Base-by-base conservation (phyloP, 2,797 vertebrate genomes). In the Chelidonichthys spinosus region DNA sequence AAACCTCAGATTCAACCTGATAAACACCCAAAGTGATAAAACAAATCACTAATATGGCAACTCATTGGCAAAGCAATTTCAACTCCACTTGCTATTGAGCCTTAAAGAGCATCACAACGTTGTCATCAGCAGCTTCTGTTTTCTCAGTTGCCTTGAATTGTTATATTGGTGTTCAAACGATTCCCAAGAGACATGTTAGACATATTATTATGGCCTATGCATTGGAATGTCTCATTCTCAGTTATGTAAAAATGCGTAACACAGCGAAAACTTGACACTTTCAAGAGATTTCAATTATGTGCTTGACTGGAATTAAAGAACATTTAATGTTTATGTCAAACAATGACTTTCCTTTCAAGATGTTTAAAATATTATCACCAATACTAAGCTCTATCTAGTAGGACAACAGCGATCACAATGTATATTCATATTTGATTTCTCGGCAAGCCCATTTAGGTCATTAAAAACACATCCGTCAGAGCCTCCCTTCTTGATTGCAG, bases 381-480 rank as follows among this genome's bases (percentile, higher is more conserved):
- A 83, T 81, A 69, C n/a, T 71, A 7, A 11, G 40, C 65, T 70
- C 59, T 52, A n/a, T 81, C 72, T 67, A 25, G 62, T 33, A 39
- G 44, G 44, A 80, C 61, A 82, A 70, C 79, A 82, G 72, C 36
- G n/a, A 56, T 68, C 43, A 55, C 67, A 63, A 79, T 85, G 46
- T 84, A 84, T 88, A 78, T 81, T 84, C 63, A 85, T 83, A 72
- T 42, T 75, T 37, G 1, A 43, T 67, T 73, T 69, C 58, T 70
- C 64, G 62, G 49, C 46, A 44, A 81, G 72, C 44, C 49, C 62
- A 73, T 84, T 75, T 36, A 69, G 66, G 60, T 82, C 59, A 89
- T 90, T 86, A 92, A 88, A 89, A 81, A 63, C 59, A 75, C 68
- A 75, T 85, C 79, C 52, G 6, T 86, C 78, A 69, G 46, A 47